Conservation (phyloP, 2,113 vertebrate species). For the Agelaius tricolor region DNA sequence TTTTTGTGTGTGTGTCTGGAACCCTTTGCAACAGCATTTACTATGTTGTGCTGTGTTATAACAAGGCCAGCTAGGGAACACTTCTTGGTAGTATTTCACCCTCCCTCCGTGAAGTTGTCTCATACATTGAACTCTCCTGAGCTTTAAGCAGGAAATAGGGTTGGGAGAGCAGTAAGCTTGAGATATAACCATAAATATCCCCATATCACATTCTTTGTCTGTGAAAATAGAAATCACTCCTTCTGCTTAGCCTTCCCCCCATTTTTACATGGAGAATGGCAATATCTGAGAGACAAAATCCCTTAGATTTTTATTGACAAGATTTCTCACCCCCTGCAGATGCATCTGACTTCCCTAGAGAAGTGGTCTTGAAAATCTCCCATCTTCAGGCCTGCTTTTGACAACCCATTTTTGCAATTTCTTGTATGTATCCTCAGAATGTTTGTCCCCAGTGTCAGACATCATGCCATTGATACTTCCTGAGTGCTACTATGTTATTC, state of each 20-base stretch:
- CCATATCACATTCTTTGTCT: not conserved
- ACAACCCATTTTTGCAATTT: not conserved
- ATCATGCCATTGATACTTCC: constrained; percentile 37
- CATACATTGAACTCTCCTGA: not conserved
- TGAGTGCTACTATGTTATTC: constrained; percentile 61
- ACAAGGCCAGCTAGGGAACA: not conserved
- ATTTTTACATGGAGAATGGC: not conserved
- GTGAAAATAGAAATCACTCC: not conserved
- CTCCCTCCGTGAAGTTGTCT: not conserved
- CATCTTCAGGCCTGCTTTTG: not conserved
- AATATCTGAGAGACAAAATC: not conserved
- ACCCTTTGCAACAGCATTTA: not conserved
- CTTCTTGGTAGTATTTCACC: not conserved
- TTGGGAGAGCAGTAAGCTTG: constrained; percentile 20
- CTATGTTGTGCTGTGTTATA: not conserved
- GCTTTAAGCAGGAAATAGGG: constrained; percentile 32
- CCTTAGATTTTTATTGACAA: not conserved
- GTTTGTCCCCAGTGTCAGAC: not conserved
- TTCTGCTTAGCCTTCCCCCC: not conserved
- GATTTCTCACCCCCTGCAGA: not conserved
- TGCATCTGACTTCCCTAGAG: not conserved
- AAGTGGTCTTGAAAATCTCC: not conserved
- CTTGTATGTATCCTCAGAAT: not conserved
- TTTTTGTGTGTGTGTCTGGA: not conserved
- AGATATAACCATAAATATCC: constrained; percentile 5